phyloP scores from a whole-genome alignment of 2,888 invertebrate species.

The Caenorhabditis sinica region DNA sequence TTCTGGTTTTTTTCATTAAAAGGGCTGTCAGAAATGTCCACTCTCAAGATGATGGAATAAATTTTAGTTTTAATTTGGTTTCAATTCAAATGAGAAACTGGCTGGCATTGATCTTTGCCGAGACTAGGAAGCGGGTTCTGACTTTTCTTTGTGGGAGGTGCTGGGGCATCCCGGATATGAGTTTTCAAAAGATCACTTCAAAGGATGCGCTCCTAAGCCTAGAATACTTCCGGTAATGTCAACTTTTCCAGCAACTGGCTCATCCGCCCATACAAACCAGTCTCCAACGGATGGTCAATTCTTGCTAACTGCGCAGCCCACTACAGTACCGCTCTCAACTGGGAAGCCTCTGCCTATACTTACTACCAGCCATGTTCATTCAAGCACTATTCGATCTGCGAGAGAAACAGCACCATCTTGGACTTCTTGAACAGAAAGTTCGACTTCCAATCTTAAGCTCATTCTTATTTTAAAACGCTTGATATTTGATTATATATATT shows the following conservation, averaged over 20 bases:
- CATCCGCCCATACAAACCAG: conserved; percentile 64
- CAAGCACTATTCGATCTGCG: conserved; percentile 67
- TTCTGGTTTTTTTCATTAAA: not conserved
- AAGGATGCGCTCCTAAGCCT: not conserved
- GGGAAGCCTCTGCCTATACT: conserved; percentile 55
- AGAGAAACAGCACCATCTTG: conserved; percentile 68
- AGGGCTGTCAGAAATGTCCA: not conserved
- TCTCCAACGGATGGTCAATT: conserved; percentile 69
- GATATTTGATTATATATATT: not conserved
- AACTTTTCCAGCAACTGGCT: conserved; percentile 70
- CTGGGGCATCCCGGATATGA: not conserved
- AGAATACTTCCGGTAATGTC: not conserved
- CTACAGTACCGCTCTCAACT: conserved; percentile 56
- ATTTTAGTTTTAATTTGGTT: conserved; percentile 6
- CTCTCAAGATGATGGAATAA: not conserved
- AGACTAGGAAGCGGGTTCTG: not conserved
- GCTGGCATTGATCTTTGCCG: not conserved
- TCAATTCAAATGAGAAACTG: not conserved
- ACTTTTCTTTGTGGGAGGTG: not conserved
- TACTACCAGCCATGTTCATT: conserved; percentile 71
- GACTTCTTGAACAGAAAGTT: conserved; percentile 64
- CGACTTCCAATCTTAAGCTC: conserved; percentile 48
- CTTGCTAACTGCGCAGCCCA: conserved; percentile 72
- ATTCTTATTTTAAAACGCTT: not conserved
- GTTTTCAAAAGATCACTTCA: not conserved